phyloP scores from a whole-genome alignment of 1,140 invertebrate species.

The Heliothis subflexa region DNA sequence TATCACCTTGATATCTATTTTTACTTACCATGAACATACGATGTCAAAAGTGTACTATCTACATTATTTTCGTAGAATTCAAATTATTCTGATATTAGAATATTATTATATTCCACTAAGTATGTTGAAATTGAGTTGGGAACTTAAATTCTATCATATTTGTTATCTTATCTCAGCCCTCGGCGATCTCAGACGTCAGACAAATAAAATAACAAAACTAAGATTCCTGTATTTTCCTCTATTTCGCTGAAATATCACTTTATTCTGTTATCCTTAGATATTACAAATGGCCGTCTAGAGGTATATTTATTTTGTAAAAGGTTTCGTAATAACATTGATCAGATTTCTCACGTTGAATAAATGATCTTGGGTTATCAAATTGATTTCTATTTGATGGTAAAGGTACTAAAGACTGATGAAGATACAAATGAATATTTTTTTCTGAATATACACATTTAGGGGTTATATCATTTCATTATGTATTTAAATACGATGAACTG shows the following conservation, averaged over 20 bases:
- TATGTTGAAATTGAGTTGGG: background rate
- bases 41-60: no score
- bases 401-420: background rate
- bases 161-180: background rate
- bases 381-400: background rate
- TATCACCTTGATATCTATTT: no score
- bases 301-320: background rate
- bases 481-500: no score
- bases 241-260: constrained; percentile 3
- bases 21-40: no score
- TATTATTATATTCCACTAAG: background rate
- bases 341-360: background rate
- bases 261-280: background rate
- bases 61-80: background rate
- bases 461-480: no score
- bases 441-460: no score
- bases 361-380: background rate
- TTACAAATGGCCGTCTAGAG: background rate
- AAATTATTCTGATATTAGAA: background rate
- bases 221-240: background rate
- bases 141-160: constrained; percentile 1
- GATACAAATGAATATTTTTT: background rate
- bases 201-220: background rate
- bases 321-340: background rate
- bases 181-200: background rate